A percentile compares a stretch with the other conserved stretches of the same genome.
Evolutionary conservation across 64 coral and sea anemone species (phyloP).

Genomic region (Actinia tenebrosa): DNA sequence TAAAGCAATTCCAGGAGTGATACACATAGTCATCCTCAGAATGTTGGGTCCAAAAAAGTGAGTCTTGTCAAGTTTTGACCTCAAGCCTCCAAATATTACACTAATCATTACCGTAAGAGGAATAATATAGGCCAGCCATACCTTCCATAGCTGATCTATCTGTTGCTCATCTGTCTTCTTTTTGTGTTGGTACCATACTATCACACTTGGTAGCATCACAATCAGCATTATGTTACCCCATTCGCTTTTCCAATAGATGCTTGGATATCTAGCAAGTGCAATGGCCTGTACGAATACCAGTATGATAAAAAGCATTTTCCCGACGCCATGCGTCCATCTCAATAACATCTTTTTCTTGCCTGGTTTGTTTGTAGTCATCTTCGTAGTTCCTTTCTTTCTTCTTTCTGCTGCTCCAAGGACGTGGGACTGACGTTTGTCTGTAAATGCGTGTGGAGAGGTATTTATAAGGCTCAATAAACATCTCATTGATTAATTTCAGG

Average conservation of each 20-base stretch:
- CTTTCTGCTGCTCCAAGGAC: neutral
- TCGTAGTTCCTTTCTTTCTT: neutral
- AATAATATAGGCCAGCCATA: constrained; percentile 10
- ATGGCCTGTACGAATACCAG: neutral
- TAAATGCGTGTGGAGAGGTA: neutral
- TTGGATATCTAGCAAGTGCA: neutral
- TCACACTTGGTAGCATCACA: neutral
- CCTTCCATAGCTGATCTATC: neutral
- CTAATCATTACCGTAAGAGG: neutral
- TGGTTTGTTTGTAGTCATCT: neutral
- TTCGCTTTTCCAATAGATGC: neutral
- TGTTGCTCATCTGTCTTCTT: neutral
- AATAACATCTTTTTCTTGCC: neutral
- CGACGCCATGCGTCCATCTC: neutral
- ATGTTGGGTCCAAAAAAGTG: constrained; percentile 46
- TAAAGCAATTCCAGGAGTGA: constrained; percentile 23
- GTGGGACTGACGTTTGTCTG: neutral
- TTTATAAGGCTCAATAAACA: neutral
- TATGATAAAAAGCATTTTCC: neutral
- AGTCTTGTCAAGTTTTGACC: constrained; percentile 21
- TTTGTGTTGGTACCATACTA: neutral
- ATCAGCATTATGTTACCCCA: neutral
- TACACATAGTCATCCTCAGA: constrained; percentile 35
- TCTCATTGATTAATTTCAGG: neutral
- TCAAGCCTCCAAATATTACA: neutral